phyloP scores from a whole-genome alignment of 2,797 vertebrate species.

The Anas capensis region DNA sequence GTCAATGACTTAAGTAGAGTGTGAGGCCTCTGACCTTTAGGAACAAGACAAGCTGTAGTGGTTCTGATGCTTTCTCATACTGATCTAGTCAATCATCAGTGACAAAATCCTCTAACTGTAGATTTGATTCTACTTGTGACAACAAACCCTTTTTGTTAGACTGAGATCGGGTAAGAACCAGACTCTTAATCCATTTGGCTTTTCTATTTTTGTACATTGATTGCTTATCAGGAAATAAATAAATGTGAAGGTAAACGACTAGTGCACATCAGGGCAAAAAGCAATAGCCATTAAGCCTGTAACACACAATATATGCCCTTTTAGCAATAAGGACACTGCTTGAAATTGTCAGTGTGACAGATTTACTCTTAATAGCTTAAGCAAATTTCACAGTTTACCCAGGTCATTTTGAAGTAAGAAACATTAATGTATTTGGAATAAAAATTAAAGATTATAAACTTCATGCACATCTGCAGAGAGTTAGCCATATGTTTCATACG shows the following conservation, averaged over 20 bases:
- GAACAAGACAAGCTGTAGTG: not conserved
- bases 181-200: slow-evolving; percentile 38
- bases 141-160: slow-evolving; percentile 5
- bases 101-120: slow-evolving; percentile 41
- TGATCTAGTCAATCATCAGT: not conserved
- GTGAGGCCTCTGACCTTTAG: not conserved
- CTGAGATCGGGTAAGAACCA: not conserved
- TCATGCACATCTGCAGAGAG: slow-evolving; percentile 50
- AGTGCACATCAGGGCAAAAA: slow-evolving; percentile 47
- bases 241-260: slow-evolving; percentile 54
- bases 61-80: not conserved
- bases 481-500: slow-evolving; percentile 37
- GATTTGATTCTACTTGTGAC: slow-evolving; percentile 34
- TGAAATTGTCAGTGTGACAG: slow-evolving; percentile 68
- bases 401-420: slow-evolving; percentile 70
- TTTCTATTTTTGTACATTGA: slow-evolving; percentile 59
- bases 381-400: slow-evolving; percentile 71
- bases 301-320: slow-evolving; percentile 64
- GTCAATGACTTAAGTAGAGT: not conserved
- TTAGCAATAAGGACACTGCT: slow-evolving; percentile 56
- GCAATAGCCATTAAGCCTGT: slow-evolving; percentile 68
- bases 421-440: slow-evolving; percentile 65
- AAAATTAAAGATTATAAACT: slow-evolving; percentile 69
- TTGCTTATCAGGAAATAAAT: slow-evolving; percentile 69
- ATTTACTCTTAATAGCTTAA: slow-evolving; percentile 69